A percentile compares a stretch with the other conserved stretches of the same genome.
phyloP scores from a whole-genome alignment of 2,113 vertebrate species.

The Hydrochoerus hydrochaeris region DNA sequence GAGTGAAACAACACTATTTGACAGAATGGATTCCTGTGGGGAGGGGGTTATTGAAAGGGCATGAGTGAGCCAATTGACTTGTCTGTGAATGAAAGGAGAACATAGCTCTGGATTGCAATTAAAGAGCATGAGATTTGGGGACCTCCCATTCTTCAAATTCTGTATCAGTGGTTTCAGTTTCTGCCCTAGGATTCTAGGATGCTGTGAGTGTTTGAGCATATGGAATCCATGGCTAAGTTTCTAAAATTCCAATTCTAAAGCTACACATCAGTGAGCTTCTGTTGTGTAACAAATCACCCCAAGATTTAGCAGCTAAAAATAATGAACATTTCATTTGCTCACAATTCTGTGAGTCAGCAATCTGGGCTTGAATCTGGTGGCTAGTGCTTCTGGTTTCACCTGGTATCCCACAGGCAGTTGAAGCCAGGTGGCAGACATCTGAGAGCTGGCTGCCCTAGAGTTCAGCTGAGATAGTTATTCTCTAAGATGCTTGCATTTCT shows the following conservation, averaged over 20 bases:
- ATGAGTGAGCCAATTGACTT: background rate
- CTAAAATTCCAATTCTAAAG: background rate
- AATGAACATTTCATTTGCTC: background rate
- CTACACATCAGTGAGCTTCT: background rate
- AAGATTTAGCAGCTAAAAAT: background rate
- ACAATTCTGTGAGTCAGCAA: background rate
- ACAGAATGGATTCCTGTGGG: background rate
- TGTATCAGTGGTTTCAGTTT: background rate
- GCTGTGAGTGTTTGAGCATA: background rate
- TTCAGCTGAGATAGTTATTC: background rate
- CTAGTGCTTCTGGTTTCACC: background rate
- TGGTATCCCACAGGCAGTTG: background rate
- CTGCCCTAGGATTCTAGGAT: background rate
- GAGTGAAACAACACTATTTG: background rate
- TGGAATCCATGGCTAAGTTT: background rate
- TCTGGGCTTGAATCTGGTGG: background rate
- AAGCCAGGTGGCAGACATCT: background rate
- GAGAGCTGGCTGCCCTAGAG: background rate
- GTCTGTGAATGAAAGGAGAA: background rate
- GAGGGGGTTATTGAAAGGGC: background rate
- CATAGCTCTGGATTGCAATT: background rate
- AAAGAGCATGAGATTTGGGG: background rate
- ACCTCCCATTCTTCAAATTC: background rate
- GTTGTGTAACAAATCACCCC: background rate
- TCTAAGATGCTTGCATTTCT: conserved; percentile 25